phyloP scores from a whole-genome alignment of 2,113 vertebrate species.

The Anthoscopus minutus region DNA sequence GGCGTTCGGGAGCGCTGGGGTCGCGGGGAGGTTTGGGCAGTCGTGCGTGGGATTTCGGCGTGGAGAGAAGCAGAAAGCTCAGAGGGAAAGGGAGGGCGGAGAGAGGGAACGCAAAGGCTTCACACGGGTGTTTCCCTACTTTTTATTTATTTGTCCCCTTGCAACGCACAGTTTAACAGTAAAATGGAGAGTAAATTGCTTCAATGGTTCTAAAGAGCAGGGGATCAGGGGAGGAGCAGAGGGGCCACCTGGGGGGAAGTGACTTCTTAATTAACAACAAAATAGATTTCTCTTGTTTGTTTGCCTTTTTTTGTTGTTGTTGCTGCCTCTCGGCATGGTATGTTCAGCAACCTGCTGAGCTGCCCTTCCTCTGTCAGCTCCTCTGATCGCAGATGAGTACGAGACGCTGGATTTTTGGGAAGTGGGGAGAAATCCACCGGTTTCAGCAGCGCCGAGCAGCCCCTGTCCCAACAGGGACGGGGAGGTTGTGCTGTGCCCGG shows the following conservation, averaged over 20 bases:
- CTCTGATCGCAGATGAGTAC: accelerated
- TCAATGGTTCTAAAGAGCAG: background rate
- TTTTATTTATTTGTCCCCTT: background rate
- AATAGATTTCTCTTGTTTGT: background rate
- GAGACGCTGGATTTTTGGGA: background rate
- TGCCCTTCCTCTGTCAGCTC: background rate
- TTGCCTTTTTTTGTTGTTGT: background rate
- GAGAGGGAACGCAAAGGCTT: background rate
- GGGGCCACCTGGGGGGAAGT: accelerated
- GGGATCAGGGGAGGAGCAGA: background rate
- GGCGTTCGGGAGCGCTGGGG: accelerated
- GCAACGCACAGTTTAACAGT: background rate
- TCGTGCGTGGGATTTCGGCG: accelerated
- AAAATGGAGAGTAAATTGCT: background rate
- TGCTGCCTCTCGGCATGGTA: background rate
- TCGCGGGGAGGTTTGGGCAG: background rate
- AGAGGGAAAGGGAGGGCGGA: no score
- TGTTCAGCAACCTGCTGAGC: background rate
- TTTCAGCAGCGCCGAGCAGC: background rate
- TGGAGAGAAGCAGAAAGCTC: background rate
- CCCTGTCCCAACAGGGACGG: accelerated
- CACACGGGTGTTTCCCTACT: background rate
- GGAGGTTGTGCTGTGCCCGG: accelerated
- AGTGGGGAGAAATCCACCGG: accelerated
- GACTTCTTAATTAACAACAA: background rate